Evolutionary conservation across 2,797 vertebrate species (phyloP), one percentile per base, ranked within the genome.

Genomic region (Tadarida brasiliensis): DNA sequence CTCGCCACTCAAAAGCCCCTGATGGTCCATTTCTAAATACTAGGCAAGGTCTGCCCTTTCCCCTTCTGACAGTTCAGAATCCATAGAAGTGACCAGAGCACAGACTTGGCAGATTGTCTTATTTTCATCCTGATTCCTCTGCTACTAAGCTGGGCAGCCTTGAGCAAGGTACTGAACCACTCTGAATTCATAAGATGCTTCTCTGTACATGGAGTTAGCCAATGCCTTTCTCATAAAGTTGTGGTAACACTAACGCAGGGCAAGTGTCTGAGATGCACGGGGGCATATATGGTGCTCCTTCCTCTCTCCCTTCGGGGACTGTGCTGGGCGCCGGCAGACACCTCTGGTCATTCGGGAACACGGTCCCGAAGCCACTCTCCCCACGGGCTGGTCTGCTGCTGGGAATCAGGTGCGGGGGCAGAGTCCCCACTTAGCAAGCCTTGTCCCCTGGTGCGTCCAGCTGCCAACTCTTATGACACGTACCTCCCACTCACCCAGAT

Each of bases 1-100:
- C 3, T 14, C 11, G 10, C 51, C 4, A 57, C 5, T 35, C 1
- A 0, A 56, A 85, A 20, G 11, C 4, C 26, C 24, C 17, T 0
- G 0, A 8, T 0, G 9, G 19, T 16, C 30, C 19, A 19, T 12
- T 56, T 89, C 56, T n/a, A 20, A 80, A 49, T 0, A 15, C 47
- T 12, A 33, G 54, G 49, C 24, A 8, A 28, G 0, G 3, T 1
- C 24, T n/a, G 3, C 12, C 51, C 15, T 78, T 63, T 67, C 17
- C 87, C 19, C 0, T 5, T 71, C 59, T 15, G 15, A 22, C 16
- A 16, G 54, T 35, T 57, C 11, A 10, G 81, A 24, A 39, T 22
- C 24, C 67, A 47, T 2, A 35, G 87, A 49, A 11, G 12, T 65
- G 8, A 24, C 35, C 65, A 14, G 7, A 56, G 57, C 15, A 30